A percentile compares a stretch with the other conserved stretches of the same genome.
Evolutionary conservation across 2,888 invertebrate species (phyloP).

Genomic region (Chesias legatella): DNA sequence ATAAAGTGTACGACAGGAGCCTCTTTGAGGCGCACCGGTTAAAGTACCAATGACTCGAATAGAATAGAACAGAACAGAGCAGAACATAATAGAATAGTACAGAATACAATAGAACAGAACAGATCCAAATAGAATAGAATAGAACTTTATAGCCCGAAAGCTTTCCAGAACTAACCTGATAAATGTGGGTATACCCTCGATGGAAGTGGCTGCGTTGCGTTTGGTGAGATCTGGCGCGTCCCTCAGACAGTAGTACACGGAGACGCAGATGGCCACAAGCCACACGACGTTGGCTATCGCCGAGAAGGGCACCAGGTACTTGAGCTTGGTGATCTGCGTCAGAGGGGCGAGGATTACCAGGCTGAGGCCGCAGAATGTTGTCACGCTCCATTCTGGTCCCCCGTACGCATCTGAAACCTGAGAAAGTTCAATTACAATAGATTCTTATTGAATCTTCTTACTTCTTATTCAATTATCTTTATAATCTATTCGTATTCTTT

Average conservation of each 20-base stretch:
- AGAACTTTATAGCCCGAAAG: too few species aligned
- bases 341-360: slow-evolving; percentile 85
- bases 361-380: slow-evolving; percentile 83
- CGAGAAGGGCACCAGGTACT: slow-evolving; percentile 93
- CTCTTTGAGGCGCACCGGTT: too few species aligned
- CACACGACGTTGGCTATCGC: slow-evolving; percentile 92
- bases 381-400: slow-evolving; percentile 77
- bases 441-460: too few species aligned
- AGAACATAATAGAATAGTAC: too few species aligned
- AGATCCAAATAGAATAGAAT: too few species aligned
- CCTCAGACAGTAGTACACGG: slow-evolving; percentile 89
- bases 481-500: too few species aligned
- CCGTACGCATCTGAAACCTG: slow-evolving; percentile 79
- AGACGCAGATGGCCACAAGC: slow-evolving; percentile 88
- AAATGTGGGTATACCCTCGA: slow-evolving; percentile 88
- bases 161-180: slow-evolving; percentile 85
- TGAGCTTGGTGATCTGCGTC: slow-evolving; percentile 88
- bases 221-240: slow-evolving; percentile 61
- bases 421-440: slow-evolving; percentile 20
- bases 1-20: too few species aligned
- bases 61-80: too few species aligned
- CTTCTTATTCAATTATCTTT: too few species aligned
- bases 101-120: too few species aligned
- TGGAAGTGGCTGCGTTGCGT: slow-evolving; percentile 69
- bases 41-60: too few species aligned